phyloP scores from a whole-genome alignment of 2,797 vertebrate species.

The Oryzias dopingdopingensis region DNA sequence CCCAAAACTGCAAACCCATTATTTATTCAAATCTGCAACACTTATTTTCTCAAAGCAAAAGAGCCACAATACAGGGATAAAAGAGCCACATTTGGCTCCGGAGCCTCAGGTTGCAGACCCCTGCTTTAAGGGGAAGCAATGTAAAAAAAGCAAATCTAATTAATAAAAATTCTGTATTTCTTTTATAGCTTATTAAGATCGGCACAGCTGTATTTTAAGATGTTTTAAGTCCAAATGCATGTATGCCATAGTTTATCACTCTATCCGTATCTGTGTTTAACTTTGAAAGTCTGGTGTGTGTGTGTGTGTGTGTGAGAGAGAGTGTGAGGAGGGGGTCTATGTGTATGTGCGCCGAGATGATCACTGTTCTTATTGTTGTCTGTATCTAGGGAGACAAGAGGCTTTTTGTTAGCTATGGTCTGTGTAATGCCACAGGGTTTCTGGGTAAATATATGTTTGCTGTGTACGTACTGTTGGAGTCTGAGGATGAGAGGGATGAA shows the following conservation, averaged over 20 bases:
- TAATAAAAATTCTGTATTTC: neutral
- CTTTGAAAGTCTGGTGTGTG: slow-evolving; percentile 19
- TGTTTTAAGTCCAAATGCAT: neutral
- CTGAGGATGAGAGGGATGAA: slow-evolving; percentile 42
- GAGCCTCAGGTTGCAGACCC: too few species aligned
- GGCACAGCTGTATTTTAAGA: neutral
- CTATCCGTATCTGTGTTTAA: slow-evolving; percentile 14
- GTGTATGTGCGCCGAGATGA: slow-evolving; percentile 47
- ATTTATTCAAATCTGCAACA: too few species aligned
- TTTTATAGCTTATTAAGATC: slow-evolving; percentile 1
- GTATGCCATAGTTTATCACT: slow-evolving; percentile 22
- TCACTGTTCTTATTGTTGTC: slow-evolving; percentile 66
- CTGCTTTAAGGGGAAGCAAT: too few species aligned
- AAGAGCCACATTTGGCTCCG: too few species aligned
- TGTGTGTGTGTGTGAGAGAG: slow-evolving; percentile 10
- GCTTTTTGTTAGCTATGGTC: slow-evolving; percentile 62
- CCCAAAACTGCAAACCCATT: too few species aligned
- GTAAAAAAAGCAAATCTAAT: neutral
- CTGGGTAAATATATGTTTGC: slow-evolving; percentile 23
- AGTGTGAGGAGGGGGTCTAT: slow-evolving; percentile 24
- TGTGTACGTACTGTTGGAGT: slow-evolving; percentile 26
- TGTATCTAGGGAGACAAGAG: slow-evolving; percentile 63
- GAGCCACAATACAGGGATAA: too few species aligned
- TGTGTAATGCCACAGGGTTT: slow-evolving; percentile 37
- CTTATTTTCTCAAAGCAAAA: too few species aligned